These are phyloP conservation scores for Athene cunicularia DNA, from an alignment of 2,113 vertebrate species.

Conservation along the genomic window DNA sequence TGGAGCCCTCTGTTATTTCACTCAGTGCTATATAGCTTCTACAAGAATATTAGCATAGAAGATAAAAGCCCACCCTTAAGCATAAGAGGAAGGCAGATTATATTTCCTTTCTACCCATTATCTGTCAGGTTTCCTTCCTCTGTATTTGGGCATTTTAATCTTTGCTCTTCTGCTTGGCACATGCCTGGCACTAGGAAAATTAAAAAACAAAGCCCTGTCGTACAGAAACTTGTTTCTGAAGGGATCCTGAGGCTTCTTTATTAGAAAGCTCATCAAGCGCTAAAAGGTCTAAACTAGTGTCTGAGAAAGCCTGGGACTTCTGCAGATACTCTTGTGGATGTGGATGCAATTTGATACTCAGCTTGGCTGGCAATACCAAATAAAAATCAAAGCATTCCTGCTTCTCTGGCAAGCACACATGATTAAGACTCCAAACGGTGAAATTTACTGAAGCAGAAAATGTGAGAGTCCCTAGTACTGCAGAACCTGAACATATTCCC, in stretches of 20 bases:
- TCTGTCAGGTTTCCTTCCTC: neutral
- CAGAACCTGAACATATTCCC: neutral
- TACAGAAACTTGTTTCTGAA: neutral
- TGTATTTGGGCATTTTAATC: neutral
- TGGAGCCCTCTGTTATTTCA: neutral
- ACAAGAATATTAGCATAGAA: neutral
- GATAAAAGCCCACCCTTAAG: neutral
- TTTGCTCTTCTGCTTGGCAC: neutral
- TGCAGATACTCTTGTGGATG: neutral
- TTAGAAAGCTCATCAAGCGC: neutral
- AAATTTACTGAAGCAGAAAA: neutral
- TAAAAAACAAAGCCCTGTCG: neutral
- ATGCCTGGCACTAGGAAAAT: neutral
- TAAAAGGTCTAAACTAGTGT: neutral
- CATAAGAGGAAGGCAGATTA: neutral
- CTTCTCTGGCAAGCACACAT: neutral
- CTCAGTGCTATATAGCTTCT: neutral
- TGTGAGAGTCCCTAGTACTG: neutral
- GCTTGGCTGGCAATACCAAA: neutral
- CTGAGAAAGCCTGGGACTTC: neutral
- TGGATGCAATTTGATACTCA: neutral
- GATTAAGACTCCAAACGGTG: neutral
- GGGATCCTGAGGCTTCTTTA: neutral
- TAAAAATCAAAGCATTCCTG: neutral
- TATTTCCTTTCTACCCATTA: neutral